Conservation (phyloP, 2,113 vertebrate genomes). For the Ailuropoda melanoleuca region DNA sequence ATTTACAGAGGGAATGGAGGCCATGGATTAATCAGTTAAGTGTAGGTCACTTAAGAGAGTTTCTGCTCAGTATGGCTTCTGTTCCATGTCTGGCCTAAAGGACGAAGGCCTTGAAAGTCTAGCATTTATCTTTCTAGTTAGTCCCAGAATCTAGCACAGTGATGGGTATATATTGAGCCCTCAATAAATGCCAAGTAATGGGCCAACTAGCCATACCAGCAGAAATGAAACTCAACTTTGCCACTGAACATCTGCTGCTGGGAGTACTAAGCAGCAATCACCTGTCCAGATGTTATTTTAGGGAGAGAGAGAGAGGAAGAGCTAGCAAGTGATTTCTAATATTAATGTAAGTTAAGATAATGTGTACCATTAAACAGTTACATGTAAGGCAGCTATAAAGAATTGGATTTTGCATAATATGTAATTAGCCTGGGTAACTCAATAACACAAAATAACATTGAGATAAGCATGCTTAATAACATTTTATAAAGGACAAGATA, state of each 20-base stretch:
- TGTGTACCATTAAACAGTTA: neutral
- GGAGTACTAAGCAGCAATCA: neutral
- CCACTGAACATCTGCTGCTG: neutral
- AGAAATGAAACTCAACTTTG: neutral
- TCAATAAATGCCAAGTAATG: neutral
- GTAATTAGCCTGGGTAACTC: slow-evolving; percentile 37
- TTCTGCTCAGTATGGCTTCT: neutral
- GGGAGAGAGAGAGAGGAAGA: neutral
- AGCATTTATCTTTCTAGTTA: neutral
- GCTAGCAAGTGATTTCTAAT: neutral
- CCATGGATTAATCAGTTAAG: neutral
- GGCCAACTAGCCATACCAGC: neutral
- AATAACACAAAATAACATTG: neutral
- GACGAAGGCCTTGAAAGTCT: neutral
- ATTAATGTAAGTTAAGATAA: neutral
- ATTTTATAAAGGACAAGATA: slow-evolving; percentile 25
- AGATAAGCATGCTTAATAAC: neutral
- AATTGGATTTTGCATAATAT: neutral
- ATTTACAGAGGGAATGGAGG: neutral
- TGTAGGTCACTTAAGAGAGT: neutral
- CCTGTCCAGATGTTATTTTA: neutral
- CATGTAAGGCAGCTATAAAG: neutral
- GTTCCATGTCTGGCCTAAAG: neutral
- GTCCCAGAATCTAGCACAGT: neutral
- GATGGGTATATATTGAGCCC: neutral